Evolutionary conservation across 2,888 invertebrate species (phyloP).

Genomic region (Deilephila porcellus): DNA sequence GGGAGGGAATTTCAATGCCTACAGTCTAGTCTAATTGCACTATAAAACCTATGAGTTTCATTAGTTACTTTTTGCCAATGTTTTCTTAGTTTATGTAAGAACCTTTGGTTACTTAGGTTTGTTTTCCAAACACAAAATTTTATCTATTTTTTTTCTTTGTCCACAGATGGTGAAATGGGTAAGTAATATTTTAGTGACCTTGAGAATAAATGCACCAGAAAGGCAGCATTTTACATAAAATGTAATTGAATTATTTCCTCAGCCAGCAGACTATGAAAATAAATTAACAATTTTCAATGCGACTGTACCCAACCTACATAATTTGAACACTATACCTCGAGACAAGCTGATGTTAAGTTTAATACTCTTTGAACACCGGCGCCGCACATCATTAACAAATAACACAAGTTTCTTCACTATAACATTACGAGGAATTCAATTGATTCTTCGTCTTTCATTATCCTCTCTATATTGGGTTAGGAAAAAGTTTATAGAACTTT

Average conservation of each 20-base stretch:
- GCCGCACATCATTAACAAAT: neutral
- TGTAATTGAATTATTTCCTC: no score
- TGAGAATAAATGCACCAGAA: no score
- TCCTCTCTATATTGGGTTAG: neutral
- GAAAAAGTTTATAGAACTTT: neutral
- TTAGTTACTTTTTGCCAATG: neutral
- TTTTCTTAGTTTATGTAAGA: neutral
- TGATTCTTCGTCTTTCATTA: neutral
- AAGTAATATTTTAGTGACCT: no score
- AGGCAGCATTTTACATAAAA: no score
- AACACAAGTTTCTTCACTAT: neutral
- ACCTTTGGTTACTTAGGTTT: neutral
- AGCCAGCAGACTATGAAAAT: neutral
- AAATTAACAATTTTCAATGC: neutral
- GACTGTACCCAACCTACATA: slow-evolving; percentile 6
- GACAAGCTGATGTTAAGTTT: neutral
- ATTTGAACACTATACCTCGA: slow-evolving; percentile 1
- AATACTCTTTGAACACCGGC: neutral
- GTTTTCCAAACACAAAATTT: no score
- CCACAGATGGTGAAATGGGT: no score
- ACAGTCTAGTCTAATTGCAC: neutral
- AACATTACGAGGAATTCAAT: neutral
- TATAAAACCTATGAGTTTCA: neutral
- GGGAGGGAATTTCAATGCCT: neutral
- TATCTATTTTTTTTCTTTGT: no score